Base-by-base conservation (phyloP, 2,888 invertebrate genomes). In the Zhengitettix transpicula region DNA sequence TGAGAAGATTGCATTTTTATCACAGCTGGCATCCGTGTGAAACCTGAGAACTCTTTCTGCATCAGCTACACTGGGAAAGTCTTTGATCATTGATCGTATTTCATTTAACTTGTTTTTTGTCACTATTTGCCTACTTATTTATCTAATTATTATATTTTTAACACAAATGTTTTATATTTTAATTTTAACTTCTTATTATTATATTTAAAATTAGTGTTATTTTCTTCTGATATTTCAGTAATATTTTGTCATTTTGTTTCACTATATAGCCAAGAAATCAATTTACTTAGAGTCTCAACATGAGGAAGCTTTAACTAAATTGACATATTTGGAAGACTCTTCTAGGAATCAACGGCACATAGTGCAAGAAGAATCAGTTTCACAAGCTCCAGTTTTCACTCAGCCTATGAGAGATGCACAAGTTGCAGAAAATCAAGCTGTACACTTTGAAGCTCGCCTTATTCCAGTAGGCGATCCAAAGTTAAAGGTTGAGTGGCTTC, bases 381-480 rank as follows among this genome's bases (percentile, higher is more conserved):
- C 84, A 12, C 93, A 93, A 75, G 89, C 94, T 52, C 95, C 95
- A 9, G 85, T 92, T 16, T 96, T 96, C 71, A 95, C 95, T 0
- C 80, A 90, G 78, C 93, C 95, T 0, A 85, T 94, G 71, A 86
- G 88, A 67, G 92, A 92, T 71, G 79, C 91, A 14, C 80, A 82
- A 64, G 87, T 89, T 9, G 86, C 89, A 61, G 95, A 96, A 75
- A 92, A 91, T 70, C 89, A 91, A 75, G 89, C 92, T 2, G 93
- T 88, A 61, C 93, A 95, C 73, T 94, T 96, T 71, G 95, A 96
- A 75, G 93, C 92, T 16, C 81, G 93, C 40, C 80, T 96, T 3
- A 93, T 95, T 69, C 96, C 96, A 11, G 94, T 95, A 2, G 95
- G 94, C 59, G 96, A 96, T 75, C 83, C 94, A 0, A 86, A 88